Evolutionary conservation across 2,797 vertebrate genomes (phyloP), one percentile per base, ranked within the genome.

Genomic region (Syngnathus rostellatus): DNA sequence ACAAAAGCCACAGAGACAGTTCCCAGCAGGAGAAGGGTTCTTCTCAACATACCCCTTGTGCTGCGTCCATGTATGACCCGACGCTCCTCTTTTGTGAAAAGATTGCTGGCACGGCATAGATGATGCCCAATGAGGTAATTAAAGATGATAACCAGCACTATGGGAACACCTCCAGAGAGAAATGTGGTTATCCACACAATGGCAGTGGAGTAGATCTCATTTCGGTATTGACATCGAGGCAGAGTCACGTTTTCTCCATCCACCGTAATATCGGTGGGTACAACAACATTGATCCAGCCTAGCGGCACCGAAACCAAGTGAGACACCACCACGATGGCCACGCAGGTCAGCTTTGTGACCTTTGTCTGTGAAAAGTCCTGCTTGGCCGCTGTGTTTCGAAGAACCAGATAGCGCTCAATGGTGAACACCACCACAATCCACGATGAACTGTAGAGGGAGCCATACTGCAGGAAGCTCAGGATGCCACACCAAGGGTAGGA

Each of bases 361-460:
- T 82, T 54, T 8, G 81, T 31, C 71, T 82, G 86, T 21, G 86
- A 83, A 61, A 87, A 79, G 63, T 82, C 83, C 70, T 78, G 84
- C 63, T 78, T 85, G 70, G 77, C 75, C 0, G 65, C 37, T 0
- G 82, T 85, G 74, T 80, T 87, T 60, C 88, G 84, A 7, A 93
- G 86, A n/a, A 88, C 90, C 2, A 90, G 80, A 80, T 88, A 91
- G 11, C 91, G 90, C 73, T 92, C 91, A 0, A 93, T 82, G 72
- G 91, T 92, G 77, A 92, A 93, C 40, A 85, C 86, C 73, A 91
- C 89, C 63, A 93, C 89, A 0, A 91, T 89, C 91, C 91, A 93
- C 63, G 87, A 89, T 23, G 90, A 91, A 73, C 89, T 89, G 81
- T 86, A 90, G 62, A 92, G 80, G 0, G 87, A 82, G 1, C 90